phyloP scores from a whole-genome alignment of 2,113 vertebrate species.

The Baryphthengus martii region DNA sequence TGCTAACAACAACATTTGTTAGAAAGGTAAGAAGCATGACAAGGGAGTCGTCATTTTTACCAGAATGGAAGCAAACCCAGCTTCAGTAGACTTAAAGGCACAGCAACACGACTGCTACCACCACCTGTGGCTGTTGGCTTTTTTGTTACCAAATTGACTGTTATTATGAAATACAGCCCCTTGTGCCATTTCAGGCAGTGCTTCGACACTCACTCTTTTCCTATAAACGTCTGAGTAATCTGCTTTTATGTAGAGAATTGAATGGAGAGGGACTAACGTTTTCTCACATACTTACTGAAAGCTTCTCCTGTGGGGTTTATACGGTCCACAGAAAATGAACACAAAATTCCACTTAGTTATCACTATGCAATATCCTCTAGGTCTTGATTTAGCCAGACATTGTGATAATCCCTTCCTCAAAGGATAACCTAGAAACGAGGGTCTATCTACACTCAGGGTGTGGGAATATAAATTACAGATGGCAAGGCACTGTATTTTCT shows the following conservation, averaged over 20 bases:
- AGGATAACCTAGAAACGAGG: not conserved
- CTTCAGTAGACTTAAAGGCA: not conserved
- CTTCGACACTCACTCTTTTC: not conserved
- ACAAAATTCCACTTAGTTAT: not conserved
- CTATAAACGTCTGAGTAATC: not conserved
- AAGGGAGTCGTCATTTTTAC: not conserved
- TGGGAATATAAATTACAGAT: not conserved
- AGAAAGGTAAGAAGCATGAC: not conserved
- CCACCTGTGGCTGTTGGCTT: slow-evolving; percentile 1
- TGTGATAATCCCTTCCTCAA: not conserved
- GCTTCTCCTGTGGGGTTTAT: not conserved
- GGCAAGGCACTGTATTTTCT: not conserved
- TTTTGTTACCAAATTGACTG: slow-evolving; percentile 25
- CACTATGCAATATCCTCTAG: not conserved
- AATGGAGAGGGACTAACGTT: not conserved
- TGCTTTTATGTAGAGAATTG: not conserved
- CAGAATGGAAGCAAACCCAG: not conserved
- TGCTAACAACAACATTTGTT: not conserved
- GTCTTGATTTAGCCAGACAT: not conserved
- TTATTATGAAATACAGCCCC: slow-evolving; percentile 12
- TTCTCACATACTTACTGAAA: not conserved
- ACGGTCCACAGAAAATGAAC: not conserved
- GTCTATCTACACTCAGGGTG: not conserved
- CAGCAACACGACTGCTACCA: accelerated
- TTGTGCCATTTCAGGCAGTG: not conserved